Conservation (phyloP, 2,888 invertebrate species). For the Parnassius smintheus region DNA sequence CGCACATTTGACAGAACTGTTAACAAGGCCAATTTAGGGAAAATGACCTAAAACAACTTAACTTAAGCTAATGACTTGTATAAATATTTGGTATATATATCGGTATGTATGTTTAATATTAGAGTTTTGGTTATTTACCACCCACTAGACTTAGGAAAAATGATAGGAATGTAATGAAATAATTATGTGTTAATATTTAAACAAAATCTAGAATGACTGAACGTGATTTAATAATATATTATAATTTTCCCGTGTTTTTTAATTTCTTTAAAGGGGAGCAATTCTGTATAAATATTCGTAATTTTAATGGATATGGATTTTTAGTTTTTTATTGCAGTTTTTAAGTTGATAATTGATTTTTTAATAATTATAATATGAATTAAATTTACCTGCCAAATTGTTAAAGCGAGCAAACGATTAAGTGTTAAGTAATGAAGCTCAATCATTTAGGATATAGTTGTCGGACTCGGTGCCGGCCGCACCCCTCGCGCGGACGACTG, state of each 20-base stretch:
- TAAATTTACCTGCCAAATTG: constrained; percentile 78
- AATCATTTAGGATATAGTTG: constrained; percentile 71
- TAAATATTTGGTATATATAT: constrained; percentile 81
- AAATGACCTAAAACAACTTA: constrained; percentile 78
- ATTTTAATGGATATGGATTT: constrained; percentile 69
- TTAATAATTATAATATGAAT: constrained; percentile 68
- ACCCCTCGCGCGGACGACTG: constrained; percentile 62
- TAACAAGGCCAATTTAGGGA: constrained; percentile 78
- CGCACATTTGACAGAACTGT: constrained; percentile 72
- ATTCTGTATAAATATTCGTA: constrained; percentile 79
- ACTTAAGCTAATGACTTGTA: constrained; percentile 81
- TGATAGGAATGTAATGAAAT: constrained; percentile 75
- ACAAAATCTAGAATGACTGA: constrained; percentile 78
- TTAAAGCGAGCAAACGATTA: constrained; percentile 68
- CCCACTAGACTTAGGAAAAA: constrained; percentile 78
- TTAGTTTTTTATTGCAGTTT: constrained; percentile 77
- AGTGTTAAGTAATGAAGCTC: constrained; percentile 73
- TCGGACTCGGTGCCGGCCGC: constrained; percentile 44
- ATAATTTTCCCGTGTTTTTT: constrained; percentile 55
- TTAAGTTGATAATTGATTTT: constrained; percentile 72
- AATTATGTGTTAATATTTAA: constrained; percentile 78
- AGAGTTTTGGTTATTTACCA: constrained; percentile 81
- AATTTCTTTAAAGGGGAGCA: constrained; percentile 52
- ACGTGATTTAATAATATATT: constrained; percentile 71
- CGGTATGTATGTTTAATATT: constrained; percentile 81